A percentile compares a stretch with the other conserved stretches of the same genome.
Conservation (phyloP, 2,888 invertebrate species). For the Ophion slaviceki region DNA sequence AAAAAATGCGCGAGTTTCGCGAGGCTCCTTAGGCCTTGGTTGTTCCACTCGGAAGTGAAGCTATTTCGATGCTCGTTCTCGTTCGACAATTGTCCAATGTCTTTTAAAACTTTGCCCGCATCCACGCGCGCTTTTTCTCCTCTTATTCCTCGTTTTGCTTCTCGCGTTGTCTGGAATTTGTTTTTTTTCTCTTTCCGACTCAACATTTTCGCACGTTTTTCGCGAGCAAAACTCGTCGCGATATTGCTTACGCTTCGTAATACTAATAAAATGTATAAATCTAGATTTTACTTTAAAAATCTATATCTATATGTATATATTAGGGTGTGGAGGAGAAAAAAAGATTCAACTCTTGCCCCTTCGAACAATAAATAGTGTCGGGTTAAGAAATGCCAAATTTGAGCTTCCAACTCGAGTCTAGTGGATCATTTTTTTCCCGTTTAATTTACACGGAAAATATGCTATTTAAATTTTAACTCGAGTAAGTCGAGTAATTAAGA, state of each 20-base stretch:
- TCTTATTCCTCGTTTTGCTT: conserved; percentile 6
- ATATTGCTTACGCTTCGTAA: conserved; percentile 60
- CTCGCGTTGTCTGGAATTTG: conserved; percentile 18
- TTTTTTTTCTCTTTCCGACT: conserved; percentile 8
- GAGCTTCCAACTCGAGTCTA: neutral
- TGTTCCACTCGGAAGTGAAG: conserved; percentile 37
- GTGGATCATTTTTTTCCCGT: neutral
- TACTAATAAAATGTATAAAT: conserved; percentile 74
- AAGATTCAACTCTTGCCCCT: neutral
- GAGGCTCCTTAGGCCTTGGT: conserved; percentile 56
- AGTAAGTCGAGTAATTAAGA: neutral
- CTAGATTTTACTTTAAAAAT: conserved; percentile 79
- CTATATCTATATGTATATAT: conserved; percentile 63
- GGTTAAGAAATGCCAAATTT: neutral
- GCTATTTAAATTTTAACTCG: neutral
- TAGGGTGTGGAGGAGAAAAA: neutral
- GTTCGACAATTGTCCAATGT: conserved; percentile 20
- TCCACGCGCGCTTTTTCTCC: conserved; percentile 6
- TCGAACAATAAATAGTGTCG: neutral
- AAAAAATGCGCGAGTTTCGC: conserved; percentile 53
- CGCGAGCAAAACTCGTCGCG: conserved; percentile 45
- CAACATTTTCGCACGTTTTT: conserved; percentile 33
- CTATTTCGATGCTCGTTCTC: conserved; percentile 37
- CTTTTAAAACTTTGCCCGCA: conserved; percentile 23
- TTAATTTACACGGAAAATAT: neutral